Evolutionary conservation across 2,797 vertebrate genomes (phyloP).

Genomic region (Pangasius krempfi): DNA sequence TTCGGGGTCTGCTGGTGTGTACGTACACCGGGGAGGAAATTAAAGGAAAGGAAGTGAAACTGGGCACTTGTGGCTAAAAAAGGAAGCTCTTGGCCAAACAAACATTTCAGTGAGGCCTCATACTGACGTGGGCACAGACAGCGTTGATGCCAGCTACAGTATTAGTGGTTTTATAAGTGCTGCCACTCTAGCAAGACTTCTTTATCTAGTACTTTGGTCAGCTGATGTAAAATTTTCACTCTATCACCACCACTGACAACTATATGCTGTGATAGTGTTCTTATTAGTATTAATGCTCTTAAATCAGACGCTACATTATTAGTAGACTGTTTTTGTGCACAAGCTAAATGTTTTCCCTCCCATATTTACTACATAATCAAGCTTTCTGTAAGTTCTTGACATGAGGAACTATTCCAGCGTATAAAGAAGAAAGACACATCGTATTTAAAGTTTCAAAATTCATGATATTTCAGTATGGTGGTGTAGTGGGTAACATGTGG

Average conservation of each 20-base stretch:
- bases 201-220: not conserved
- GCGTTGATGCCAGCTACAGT: not conserved
- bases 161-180: not conserved
- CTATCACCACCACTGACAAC: not conserved
- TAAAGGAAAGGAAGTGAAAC: conserved; percentile 54
- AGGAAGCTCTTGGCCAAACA: not conserved
- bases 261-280: not conserved
- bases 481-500: not conserved
- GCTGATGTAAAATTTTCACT: not conserved
- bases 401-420: not conserved
- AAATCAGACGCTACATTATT: not conserved
- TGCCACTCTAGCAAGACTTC: not conserved
- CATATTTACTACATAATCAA: not conserved
- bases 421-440: not conserved
- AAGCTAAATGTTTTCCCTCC: not conserved
- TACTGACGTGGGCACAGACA: no score
- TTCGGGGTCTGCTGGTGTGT: conserved; percentile 19
- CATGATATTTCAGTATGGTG: not conserved
- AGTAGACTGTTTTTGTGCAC: not conserved
- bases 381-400: not conserved
- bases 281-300: not conserved
- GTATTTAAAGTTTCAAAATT: not conserved
- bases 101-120: not conserved
- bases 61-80: conserved; percentile 33
- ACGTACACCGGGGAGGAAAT: conserved; percentile 43